Base-by-base conservation (phyloP, 1,140 invertebrate genomes). In the Diachasma alloeum region DNA sequence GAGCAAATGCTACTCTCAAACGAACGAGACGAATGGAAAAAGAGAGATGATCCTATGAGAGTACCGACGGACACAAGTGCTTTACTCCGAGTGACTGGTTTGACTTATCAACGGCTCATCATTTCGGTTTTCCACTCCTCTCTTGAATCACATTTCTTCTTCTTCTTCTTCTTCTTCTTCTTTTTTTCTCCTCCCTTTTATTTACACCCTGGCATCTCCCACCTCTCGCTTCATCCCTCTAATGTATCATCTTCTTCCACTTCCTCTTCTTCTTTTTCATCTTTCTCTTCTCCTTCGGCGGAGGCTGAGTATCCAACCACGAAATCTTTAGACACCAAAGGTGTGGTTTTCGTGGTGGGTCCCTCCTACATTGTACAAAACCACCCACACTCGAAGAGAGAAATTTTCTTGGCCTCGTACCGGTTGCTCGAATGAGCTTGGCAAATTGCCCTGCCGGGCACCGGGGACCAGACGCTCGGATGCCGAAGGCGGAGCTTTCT, bases 71-170 rank as follows among this genome's bases (percentile, higher is more conserved):
- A 78, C 77, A 72, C 79, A 79, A 80, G 80, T 80, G 79, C 81
- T 68, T 66, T 66, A 72, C 77, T 72, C 72, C 78, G 76, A 76
- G 79, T 80, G 81, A 86, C 85, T 86, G 85, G 77, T 81, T 80
- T 75, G 67, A 77, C 85, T 87, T 87, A 88, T 88, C 87, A 88
- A 85, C 86, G 83, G 78, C 77, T 79, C 87, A 84, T 87, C 83
- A 83, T 83, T 87, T 83, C 24, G 26, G 13, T 69, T 46, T 53
- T 75, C 13, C 17, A 19, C 42, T 42, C 15, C 63, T 53, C 24
- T 48, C 13, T 44, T 31, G 0, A 59, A 67, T 66, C 24, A 39
- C 46, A 36, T 22, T 66, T 36, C 19, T 22, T 67, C 31, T 36
- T 13, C 44, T 9, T 56, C 0, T 17, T 10, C 22, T 46, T 11